phyloP scores from a whole-genome alignment of 2,888 invertebrate genomes.

The Apamea sordens region DNA sequence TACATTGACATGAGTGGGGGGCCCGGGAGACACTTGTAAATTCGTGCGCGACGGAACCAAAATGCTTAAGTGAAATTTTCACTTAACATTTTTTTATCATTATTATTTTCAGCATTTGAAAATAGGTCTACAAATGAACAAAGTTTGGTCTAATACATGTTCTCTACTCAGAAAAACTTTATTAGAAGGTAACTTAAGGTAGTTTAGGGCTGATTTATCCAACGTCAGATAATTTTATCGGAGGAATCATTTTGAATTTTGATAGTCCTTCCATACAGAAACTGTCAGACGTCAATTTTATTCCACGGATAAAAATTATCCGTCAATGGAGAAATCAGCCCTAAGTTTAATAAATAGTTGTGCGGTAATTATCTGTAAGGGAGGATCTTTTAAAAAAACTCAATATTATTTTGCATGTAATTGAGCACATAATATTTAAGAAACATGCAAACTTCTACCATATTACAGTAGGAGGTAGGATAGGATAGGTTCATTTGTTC shows the following conservation, averaged over 20 bases:
- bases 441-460: not conserved
- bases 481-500: not conserved
- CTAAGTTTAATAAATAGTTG: no score
- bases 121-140: not conserved
- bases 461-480: not conserved
- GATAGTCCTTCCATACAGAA: no score
- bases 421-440: not conserved
- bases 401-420: no score
- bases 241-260: not conserved
- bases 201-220: no score
- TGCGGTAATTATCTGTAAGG: no score
- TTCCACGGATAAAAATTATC: no score
- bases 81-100: no score
- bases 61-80: not conserved
- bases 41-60: not conserved
- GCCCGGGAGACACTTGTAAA: not conserved
- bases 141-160: not conserved
- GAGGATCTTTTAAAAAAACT: not conserved
- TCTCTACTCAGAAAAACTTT: not conserved
- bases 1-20: not conserved
- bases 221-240: no score
- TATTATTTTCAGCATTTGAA: not conserved
- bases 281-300: no score
- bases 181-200: not conserved
- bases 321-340: no score